Base-by-base conservation (phyloP, 2,797 vertebrate genomes). In the Tamandua tetradactyla region DNA sequence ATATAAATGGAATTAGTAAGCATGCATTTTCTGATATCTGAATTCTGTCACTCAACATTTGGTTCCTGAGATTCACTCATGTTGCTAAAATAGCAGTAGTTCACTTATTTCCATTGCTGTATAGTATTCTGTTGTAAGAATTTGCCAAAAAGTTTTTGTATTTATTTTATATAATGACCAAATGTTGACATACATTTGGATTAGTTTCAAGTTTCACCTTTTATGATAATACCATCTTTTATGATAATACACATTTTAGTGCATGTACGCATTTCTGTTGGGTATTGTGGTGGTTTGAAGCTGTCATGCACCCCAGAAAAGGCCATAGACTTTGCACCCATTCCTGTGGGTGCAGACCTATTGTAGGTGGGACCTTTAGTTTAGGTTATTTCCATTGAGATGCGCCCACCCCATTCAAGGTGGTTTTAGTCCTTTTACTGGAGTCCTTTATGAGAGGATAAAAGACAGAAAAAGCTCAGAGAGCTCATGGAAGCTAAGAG, bases 121-220 rank as follows among this genome's bases (percentile, higher is more conserved):
- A 75, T 55, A 55, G 20, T 49, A 81, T 69, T 75, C 22, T 79
- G 13, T 22, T 79, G 2, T 35, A 91, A 85, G 52, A 42, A 80
- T 75, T 80, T 49, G 30, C 57, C 64, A 81, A 2, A 81, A 2
- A 49, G 49, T 78, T 64, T 85, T 20, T 89, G 42, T 76, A 81
- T 84, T 88, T 47, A 57, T 55, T 91, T 91, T 81, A 76, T 74
- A 64, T 49, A 75, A 66, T n/a, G 30, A 93, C 86, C 49, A 94
- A 93, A 44, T 78, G 52, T 27, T 85, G 37, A 59, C 40, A 20
- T 37, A 59, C 30, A 37, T 57, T 62, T 81, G 15, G 8, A 69
- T 9, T 85, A 52, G 18, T 55, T 80, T 17, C 37, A 61, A 20
- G 57, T 66, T 88, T 92, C 81, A 47, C 76, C 57, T 71, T 94